A percentile compares a stretch with the other conserved stretches of the same genome.
Conservation (phyloP, 2,888 invertebrate genomes). For the Andrena flavipes region DNA sequence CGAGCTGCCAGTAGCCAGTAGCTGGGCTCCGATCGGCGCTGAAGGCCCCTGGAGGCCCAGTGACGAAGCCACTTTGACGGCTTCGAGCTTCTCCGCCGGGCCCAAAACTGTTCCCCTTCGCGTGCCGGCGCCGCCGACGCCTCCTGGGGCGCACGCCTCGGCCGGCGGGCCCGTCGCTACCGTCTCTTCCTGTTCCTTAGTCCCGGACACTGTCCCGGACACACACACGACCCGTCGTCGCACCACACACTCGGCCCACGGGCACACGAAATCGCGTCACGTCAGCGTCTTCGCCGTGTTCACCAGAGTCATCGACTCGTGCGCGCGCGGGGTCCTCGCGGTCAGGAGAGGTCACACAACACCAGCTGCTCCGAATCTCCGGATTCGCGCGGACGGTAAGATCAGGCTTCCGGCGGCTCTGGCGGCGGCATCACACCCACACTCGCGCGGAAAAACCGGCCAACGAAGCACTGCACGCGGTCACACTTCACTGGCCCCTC, state of each 20-base stretch:
- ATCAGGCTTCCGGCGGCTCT: conserved; percentile 45
- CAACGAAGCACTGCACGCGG: conserved; percentile 50
- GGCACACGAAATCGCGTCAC: conserved; percentile 51
- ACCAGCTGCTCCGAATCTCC: conserved; percentile 31
- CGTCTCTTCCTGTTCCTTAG: conserved; percentile 61
- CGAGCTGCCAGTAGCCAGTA: conserved; percentile 81
- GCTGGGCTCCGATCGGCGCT: conserved; percentile 84
- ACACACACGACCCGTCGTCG: conserved; percentile 42
- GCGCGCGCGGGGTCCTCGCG: conserved; percentile 8
- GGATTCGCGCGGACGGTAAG: conserved; percentile 21
- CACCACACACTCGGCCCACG: conserved; percentile 56
- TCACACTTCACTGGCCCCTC: conserved; percentile 52
- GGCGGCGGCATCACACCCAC: conserved; percentile 52
- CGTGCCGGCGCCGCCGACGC: conserved; percentile 69
- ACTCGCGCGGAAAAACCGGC: conserved; percentile 53
- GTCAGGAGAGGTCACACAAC: conserved; percentile 12
- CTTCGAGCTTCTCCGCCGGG: conserved; percentile 81
- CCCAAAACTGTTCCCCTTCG: conserved; percentile 78
- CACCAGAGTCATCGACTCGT: conserved; percentile 52
- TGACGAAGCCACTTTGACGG: conserved; percentile 85
- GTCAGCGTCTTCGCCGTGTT: conserved; percentile 43
- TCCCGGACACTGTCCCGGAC: conserved; percentile 56
- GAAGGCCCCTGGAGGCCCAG: conserved; percentile 85
- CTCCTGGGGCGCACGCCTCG: conserved; percentile 70
- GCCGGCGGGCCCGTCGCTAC: conserved; percentile 69